Conservation (phyloP, 2,888 invertebrate genomes). For the Alviniconcha strummeri region DNA sequence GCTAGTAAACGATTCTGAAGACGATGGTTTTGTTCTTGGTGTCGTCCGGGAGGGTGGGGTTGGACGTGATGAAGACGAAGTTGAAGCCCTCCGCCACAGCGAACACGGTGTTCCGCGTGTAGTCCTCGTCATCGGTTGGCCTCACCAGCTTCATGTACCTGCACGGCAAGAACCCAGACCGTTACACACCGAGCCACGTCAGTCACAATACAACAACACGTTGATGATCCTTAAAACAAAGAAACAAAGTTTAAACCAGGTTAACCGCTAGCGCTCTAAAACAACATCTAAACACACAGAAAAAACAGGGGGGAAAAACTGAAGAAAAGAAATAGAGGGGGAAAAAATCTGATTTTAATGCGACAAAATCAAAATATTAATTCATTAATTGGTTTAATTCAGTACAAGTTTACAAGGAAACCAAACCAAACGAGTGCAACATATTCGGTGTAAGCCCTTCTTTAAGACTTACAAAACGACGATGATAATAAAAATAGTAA, state of each 20-base stretch:
- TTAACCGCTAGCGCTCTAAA: neutral
- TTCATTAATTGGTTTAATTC: no score
- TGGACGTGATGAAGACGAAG: conserved; percentile 66
- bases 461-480: no score
- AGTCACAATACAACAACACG: no score
- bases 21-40: conserved; percentile 50
- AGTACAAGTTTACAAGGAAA: no score
- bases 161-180: conserved; percentile 19
- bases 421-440: no score
- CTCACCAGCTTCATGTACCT: conserved; percentile 64
- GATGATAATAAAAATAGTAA: no score
- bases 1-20: conserved; percentile 6
- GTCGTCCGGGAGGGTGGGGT: conserved; percentile 61
- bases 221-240: no score
- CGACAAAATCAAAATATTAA: neutral
- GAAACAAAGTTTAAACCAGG: no score
- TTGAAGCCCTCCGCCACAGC: conserved; percentile 58
- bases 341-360: neutral
- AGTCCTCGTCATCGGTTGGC: conserved; percentile 61
- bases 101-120: conserved; percentile 62
- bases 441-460: no score
- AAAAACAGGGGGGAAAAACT: neutral
- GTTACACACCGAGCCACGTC: no score
- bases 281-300: neutral
- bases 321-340: neutral